Evolutionary conservation across 2,113 vertebrate genomes (phyloP).

Genomic region (Girardinichthys multiradiatus): DNA sequence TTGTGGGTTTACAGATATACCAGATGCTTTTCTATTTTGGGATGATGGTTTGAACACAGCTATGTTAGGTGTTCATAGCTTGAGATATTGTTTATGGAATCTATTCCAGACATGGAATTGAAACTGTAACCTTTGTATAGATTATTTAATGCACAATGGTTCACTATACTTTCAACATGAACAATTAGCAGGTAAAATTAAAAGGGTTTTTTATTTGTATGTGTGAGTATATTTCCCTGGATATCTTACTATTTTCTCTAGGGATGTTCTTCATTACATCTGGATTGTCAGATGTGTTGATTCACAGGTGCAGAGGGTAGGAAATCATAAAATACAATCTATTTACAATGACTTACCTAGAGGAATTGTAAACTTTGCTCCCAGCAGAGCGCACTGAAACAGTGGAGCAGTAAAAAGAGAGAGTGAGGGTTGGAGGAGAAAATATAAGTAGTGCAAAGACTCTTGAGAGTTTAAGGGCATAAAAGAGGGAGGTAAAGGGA

Average conservation of each 20-base stretch:
- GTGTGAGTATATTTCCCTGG: not conserved
- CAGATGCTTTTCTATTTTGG: too few species aligned
- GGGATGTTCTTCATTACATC: not conserved
- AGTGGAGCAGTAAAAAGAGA: constrained; percentile 8
- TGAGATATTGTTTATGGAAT: constrained; percentile 1
- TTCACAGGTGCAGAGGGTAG: not conserved
- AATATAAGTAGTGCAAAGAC: constrained; percentile 11
- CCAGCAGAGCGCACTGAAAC: not conserved
- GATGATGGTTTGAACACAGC: too few species aligned
- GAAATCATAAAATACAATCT: constrained; percentile 1
- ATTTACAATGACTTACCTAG: not conserved
- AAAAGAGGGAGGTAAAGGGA: not conserved
- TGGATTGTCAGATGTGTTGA: not conserved
- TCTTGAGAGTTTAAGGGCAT: not conserved
- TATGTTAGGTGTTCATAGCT: too few species aligned
- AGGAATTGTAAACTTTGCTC: constrained; percentile 1
- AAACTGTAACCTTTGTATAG: not conserved
- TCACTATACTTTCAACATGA: not conserved
- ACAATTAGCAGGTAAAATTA: not conserved
- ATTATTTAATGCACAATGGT: not conserved
- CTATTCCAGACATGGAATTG: constrained; percentile 3
- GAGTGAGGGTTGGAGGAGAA: not conserved
- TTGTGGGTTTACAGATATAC: too few species aligned
- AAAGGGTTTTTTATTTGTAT: not conserved
- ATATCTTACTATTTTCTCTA: not conserved